Base-by-base conservation (phyloP, 2,113 vertebrate species). In the Syngnathus scovelli region DNA sequence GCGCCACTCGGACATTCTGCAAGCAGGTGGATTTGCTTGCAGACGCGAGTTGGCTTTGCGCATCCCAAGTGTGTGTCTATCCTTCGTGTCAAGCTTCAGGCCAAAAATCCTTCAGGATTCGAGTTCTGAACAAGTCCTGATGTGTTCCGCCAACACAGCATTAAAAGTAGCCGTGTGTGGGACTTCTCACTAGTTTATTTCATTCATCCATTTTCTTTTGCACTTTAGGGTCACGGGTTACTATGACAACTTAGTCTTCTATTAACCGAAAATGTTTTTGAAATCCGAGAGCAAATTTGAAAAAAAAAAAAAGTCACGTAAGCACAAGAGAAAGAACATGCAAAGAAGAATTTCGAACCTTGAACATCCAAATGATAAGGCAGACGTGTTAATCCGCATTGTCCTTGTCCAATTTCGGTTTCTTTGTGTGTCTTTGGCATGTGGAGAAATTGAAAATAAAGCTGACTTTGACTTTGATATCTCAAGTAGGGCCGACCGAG, bases 21-120 rank as follows among this genome's bases (percentile, higher is more conserved):
- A 66, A 44, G 67, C 66, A 60, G 52, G 54, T 78, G 41, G 36
- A 60, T 63, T 68, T 51, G 10, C 12, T n/a, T 19, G 16, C 7
- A 16, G 11, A 23, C 37, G 59, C 21, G 19, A 61, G 18, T 39
- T 39, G 5, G 54, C 5, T 11, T 60, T 36, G 36, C 58, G 37
- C 58, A 10, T 60, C 27, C 12, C 18, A 9, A 38, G 39, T 19
- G n/a, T 8, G 37, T 61, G 37, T 39, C 37, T 12, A n/a, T 60
- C 16, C 36, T 33, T 16, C 27, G 27, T 13, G 52, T 55, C 23
- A 55, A n/a, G 49, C 49, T 9, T 52, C 19, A 4, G 23, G 23
- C 23, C 21, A 55, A 55, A 55, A 55, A 5, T 23, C 23, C 21
- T 23, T n/a, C 6, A 9, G 36, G 13, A 18, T 38, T 38, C 18